Base-by-base conservation (phyloP, 2,113 vertebrate species). In the Eptesicus fuscus region DNA sequence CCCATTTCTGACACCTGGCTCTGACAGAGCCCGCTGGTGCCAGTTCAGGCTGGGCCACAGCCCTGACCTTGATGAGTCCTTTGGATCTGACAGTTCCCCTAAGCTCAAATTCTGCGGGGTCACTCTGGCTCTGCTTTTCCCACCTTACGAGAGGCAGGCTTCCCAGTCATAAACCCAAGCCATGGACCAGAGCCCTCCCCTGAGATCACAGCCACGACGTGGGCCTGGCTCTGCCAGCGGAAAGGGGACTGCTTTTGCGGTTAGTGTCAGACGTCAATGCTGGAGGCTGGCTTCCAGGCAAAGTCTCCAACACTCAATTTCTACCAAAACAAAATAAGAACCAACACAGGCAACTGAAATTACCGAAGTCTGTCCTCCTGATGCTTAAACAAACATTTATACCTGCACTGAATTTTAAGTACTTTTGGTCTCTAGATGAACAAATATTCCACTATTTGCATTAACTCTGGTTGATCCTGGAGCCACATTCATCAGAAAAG, bases 1-100 rank as follows among this genome's bases (percentile, higher is more conserved):
- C 95, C 77, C 88, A 69, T 93, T 95, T 92, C 96, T 97, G 96
- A 97, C 96, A 97, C 88, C 93, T 96, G 97, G 96, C 95, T 95
- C 89, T 18, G 69, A 88, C 80, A 89, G 79, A 53, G 94, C 59
- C 69, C 53, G 9, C 0, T 6, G 83, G 25, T 92, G 95, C 88
- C 97, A 96, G 74, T 71, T 85, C 37, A 65, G 89, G 56, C 78
- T 61, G 73, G 61, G 73, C 93, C n/a, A 6, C 5, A 17, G 88
- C 82, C 44, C 61, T 49, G 89, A 63, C 92, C 84, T 84, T 49
- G 59, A 93, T n/a, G 51, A 73, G 37, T 87, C 49, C 92, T 73
- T 93, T 90, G 76, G 63, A 71, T 70, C 37, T 61, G 83, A 93
- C 70, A 73, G 87, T 17, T 73, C 65, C 14, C 71, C 83, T 59